These are phyloP conservation scores for Paramormyrops kingsleyae DNA, from an alignment of 2,113 vertebrate species.

Conservation along the genomic window DNA sequence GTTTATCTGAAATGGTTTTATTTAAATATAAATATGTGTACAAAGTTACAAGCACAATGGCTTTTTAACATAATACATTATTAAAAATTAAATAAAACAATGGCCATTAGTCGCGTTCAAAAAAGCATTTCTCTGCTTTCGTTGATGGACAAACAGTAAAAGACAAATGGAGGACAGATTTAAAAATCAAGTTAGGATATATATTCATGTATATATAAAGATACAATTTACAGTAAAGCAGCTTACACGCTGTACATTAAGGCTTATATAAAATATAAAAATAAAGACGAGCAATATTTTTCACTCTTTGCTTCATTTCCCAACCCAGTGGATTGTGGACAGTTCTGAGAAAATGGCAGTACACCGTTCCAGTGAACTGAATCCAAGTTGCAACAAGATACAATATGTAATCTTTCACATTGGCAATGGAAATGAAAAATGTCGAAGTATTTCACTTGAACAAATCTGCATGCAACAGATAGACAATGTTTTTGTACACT, in stretches of 20 bases:
- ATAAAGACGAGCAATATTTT: constrained; percentile 71
- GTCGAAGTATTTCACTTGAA: constrained; percentile 65
- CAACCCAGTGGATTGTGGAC: constrained; percentile 48
- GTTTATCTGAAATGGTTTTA: constrained; percentile 72
- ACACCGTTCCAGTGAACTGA: constrained; percentile 44
- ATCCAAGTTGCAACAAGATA: constrained; percentile 47
- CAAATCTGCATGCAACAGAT: constrained; percentile 73
- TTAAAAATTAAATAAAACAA: constrained; percentile 45
- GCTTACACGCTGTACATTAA: constrained; percentile 74
- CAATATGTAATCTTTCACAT: constrained; percentile 50
- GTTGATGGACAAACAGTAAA: constrained; percentile 52
- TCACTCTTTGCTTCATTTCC: constrained; percentile 42
- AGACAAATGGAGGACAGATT: constrained; percentile 44
- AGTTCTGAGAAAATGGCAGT: constrained; percentile 57
- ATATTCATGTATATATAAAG: constrained; percentile 60
- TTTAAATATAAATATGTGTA: constrained; percentile 82
- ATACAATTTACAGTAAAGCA: constrained; percentile 71
- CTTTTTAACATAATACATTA: constrained; percentile 64
- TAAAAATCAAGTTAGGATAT: constrained; percentile 48
- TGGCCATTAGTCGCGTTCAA: constrained; percentile 57
- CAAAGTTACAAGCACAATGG: constrained; percentile 73
- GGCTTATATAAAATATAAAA: constrained; percentile 78
- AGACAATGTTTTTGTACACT: constrained; percentile 64
- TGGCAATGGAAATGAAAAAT: constrained; percentile 63
- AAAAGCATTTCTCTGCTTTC: constrained; percentile 45